Evolutionary conservation across 2,797 vertebrate species (phyloP).

Genomic region (Cyprinodon diabolis): DNA sequence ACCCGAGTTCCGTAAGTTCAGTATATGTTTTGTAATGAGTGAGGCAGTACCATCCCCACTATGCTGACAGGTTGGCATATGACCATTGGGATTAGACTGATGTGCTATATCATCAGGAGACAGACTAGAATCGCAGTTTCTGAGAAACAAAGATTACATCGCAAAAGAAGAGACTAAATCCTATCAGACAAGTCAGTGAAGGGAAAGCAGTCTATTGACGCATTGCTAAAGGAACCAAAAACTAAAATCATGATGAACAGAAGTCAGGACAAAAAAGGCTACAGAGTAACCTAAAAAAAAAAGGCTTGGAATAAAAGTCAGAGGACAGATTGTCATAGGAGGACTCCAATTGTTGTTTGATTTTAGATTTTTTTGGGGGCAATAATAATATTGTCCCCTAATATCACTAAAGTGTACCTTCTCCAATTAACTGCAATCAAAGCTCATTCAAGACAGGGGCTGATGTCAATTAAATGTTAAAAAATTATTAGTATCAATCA

Average conservation of each 20-base stretch:
- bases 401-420: neutral
- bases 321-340: slow-evolving; percentile 24
- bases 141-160: slow-evolving; percentile 80
- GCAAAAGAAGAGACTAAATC: slow-evolving; percentile 72
- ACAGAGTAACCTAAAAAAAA: slow-evolving; percentile 55
- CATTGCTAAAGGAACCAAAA: slow-evolving; percentile 59
- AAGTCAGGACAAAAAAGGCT: slow-evolving; percentile 63
- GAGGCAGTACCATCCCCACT: slow-evolving; percentile 47
- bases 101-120: slow-evolving; percentile 65
- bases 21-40: slow-evolving; percentile 54
- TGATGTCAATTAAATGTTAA: neutral
- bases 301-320: slow-evolving; percentile 32
- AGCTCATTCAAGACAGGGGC: neutral
- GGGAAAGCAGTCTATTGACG: slow-evolving; percentile 65
- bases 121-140: slow-evolving; percentile 71
- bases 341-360: slow-evolving; percentile 1
- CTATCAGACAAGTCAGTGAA: slow-evolving; percentile 81
- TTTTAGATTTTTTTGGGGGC: neutral
- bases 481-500: neutral
- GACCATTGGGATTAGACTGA: slow-evolving; percentile 51
- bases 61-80: slow-evolving; percentile 53
- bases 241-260: slow-evolving; percentile 73
- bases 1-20: slow-evolving; percentile 47
- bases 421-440: neutral
- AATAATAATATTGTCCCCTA: neutral